Evolutionary conservation across 2,113 vertebrate genomes (phyloP).

Genomic region (Passerina amoena): DNA sequence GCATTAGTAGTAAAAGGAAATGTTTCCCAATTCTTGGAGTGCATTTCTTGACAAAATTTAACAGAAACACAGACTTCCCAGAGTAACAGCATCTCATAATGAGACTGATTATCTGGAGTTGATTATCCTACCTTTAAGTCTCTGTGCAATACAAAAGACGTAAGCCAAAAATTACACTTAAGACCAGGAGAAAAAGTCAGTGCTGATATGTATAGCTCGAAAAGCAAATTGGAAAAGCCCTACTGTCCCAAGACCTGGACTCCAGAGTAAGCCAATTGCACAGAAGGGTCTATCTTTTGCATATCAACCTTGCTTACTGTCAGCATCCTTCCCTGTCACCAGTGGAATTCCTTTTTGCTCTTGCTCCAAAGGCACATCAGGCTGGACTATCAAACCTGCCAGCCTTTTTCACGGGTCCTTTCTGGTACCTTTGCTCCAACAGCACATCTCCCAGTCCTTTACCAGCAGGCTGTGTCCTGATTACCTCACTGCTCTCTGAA

Average conservation of each 20-base stretch:
- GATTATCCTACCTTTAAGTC: neutral
- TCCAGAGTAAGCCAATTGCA: neutral
- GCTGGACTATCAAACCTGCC: neutral
- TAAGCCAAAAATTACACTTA: neutral
- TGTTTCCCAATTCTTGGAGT: neutral
- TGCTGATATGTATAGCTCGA: neutral
- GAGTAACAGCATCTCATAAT: neutral
- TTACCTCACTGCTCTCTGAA: neutral
- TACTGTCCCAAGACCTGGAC: neutral
- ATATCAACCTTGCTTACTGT: neutral
- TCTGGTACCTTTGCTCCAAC: neutral
- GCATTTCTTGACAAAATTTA: neutral
- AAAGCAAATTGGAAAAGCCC: neutral
- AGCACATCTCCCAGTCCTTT: neutral
- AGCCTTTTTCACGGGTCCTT: neutral
- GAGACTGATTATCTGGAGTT: neutral
- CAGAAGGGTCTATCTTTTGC: neutral
- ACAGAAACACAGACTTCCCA: neutral
- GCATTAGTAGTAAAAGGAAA: neutral
- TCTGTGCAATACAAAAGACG: neutral
- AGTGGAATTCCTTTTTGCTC: neutral
- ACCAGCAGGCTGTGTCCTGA: neutral
- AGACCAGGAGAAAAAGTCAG: neutral
- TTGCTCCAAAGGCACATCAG: neutral
- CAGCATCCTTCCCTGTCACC: neutral